These are phyloP conservation scores for Philopotamus ludificatus DNA, from an alignment of 1,140 invertebrate genomes.

Conservation along the genomic window DNA sequence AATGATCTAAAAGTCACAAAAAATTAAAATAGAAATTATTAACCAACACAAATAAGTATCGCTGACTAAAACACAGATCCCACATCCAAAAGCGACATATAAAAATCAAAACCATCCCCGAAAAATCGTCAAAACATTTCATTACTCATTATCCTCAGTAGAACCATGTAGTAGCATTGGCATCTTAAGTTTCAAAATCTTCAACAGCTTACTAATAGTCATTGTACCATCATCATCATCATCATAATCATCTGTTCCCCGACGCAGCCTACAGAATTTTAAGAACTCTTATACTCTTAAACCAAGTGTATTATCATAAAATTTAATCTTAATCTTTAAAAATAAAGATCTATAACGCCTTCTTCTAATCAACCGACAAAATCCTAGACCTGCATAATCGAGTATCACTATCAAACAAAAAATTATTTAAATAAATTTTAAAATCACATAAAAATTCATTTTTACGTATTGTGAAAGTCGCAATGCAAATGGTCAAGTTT, in stretches of 20 bases:
- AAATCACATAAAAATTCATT: too few species aligned
- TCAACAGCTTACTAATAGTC: slow-evolving; percentile 25
- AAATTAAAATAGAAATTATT: background rate
- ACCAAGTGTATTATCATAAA: too few species aligned
- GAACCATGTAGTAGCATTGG: slow-evolving; percentile 5
- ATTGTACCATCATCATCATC: background rate
- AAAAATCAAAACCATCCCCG: slow-evolving; percentile 35
- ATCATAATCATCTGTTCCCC: slow-evolving; percentile 17
- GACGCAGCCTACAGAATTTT: slow-evolving; percentile 36
- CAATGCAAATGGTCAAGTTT: too few species aligned
- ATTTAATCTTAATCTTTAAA: too few species aligned
- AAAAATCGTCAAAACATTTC: slow-evolving; percentile 19
- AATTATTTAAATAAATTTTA: too few species aligned
- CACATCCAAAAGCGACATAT: slow-evolving; percentile 30
- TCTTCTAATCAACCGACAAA: too few species aligned
- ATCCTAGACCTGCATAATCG: too few species aligned
- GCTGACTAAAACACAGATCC: slow-evolving; percentile 6
- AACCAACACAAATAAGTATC: background rate
- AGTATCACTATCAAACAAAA: too few species aligned
- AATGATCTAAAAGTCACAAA: slow-evolving; percentile 47
- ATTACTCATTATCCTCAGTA: slow-evolving; percentile 30
- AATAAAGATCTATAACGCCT: too few species aligned
- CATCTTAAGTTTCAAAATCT: slow-evolving; percentile 22
- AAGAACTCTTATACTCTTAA: slow-evolving; percentile 25
- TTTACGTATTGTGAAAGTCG: too few species aligned